phyloP scores from a whole-genome alignment of 2,888 invertebrate genomes.

The Gisinianus flammeolus region DNA sequence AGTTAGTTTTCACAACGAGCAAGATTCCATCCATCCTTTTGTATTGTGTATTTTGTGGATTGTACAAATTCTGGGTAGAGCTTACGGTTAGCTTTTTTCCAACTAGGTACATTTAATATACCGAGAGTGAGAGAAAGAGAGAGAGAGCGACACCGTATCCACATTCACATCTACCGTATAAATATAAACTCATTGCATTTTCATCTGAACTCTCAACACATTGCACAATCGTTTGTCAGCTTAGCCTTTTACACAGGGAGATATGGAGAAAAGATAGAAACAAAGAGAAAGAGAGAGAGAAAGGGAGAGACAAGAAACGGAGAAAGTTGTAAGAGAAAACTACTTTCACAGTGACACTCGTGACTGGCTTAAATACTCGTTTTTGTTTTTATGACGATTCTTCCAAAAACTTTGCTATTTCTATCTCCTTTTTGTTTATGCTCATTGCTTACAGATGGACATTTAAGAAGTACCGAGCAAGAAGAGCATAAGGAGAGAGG shows the following conservation, averaged over 20 bases:
- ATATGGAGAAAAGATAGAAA: not conserved
- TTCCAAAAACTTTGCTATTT: constrained; percentile 7
- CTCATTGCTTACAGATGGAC: not conserved
- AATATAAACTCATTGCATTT: not conserved
- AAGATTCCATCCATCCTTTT: too few species aligned
- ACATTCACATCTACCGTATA: too few species aligned
- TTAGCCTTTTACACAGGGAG: not conserved
- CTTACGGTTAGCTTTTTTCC: too few species aligned
- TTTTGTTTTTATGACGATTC: constrained; percentile 15
- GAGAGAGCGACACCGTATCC: too few species aligned
- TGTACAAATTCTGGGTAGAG: too few species aligned
- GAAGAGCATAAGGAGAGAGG: not conserved
- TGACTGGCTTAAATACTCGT: not conserved
- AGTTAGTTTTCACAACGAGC: too few species aligned
- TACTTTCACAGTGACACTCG: constrained; percentile 11
- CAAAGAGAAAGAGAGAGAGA: constrained; percentile 11
- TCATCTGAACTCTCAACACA: not conserved
- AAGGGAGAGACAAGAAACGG: not conserved
- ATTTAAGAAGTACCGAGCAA: not conserved
- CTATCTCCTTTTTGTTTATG: not conserved
- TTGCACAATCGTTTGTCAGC: not conserved
- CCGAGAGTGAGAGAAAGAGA: too few species aligned
- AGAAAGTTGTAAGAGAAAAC: not conserved
- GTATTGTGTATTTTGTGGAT: too few species aligned
- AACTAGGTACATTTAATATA: too few species aligned